Evolutionary conservation across 2,113 vertebrate species (phyloP).

Genomic region (Pogonocichla stellata): DNA sequence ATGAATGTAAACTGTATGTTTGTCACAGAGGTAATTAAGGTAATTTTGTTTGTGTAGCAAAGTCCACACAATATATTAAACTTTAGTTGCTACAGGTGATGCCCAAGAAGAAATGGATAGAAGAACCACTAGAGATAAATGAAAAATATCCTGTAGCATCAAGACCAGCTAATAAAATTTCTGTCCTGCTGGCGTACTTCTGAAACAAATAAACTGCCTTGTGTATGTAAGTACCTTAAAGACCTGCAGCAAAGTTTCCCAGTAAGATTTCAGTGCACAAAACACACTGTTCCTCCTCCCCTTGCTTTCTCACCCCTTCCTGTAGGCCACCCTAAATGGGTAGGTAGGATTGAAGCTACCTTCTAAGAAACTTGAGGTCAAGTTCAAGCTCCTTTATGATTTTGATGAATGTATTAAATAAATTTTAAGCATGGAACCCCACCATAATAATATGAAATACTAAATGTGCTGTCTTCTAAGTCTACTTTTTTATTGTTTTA

Average conservation of each 20-base stretch:
- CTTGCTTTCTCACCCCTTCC: background rate
- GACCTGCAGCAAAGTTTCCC: background rate
- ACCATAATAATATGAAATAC: background rate
- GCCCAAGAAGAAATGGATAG: background rate
- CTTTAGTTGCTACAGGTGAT: background rate
- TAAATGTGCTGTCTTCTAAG: background rate
- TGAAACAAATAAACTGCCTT: background rate
- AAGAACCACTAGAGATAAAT: background rate
- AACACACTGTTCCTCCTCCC: background rate
- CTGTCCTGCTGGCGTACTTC: background rate
- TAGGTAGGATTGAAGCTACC: background rate
- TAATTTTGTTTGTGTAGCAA: background rate
- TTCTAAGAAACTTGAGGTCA: background rate
- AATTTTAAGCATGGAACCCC: background rate
- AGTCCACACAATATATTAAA: background rate
- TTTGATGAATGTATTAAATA: background rate
- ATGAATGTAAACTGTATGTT: slow-evolving; percentile 45
- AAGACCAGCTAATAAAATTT: background rate
- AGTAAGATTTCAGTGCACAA: background rate
- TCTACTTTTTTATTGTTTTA: background rate
- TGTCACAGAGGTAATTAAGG: slow-evolving; percentile 56
- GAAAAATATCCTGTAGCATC: background rate
- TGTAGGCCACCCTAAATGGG: background rate
- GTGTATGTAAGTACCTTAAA: background rate
- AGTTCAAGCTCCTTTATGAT: background rate